phyloP scores from a whole-genome alignment of 2,113 vertebrate genomes.

The Azemiops feae region DNA sequence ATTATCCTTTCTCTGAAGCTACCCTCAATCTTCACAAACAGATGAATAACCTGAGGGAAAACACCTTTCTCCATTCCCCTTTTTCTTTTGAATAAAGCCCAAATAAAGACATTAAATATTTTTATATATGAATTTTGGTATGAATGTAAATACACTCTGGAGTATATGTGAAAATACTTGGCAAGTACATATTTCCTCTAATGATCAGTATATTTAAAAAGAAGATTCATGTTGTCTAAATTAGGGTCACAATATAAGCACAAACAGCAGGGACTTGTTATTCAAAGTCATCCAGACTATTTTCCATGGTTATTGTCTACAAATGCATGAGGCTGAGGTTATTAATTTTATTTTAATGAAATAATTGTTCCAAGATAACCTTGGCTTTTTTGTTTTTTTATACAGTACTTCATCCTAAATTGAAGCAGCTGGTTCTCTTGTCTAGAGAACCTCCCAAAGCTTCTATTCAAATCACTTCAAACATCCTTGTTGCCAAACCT shows the following conservation, averaged over 20 bases:
- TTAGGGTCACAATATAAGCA: background rate
- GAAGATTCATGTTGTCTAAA: background rate
- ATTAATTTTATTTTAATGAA: background rate
- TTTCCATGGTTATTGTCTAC: background rate
- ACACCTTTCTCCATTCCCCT: background rate
- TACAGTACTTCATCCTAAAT: background rate
- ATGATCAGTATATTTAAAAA: background rate
- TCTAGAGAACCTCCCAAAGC: background rate
- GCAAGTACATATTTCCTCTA: background rate
- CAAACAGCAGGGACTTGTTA: background rate
- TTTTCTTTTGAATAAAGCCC: background rate
- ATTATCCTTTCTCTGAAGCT: background rate
- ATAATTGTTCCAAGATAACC: background rate
- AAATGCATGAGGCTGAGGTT: background rate
- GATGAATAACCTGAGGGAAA: background rate
- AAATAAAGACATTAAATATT: background rate
- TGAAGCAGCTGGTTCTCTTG: background rate
- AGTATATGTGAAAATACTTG: background rate
- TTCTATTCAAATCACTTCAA: background rate
- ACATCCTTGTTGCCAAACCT: background rate
- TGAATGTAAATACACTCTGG: background rate
- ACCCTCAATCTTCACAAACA: background rate
- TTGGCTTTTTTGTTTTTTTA: background rate
- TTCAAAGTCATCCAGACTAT: background rate
- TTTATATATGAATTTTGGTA: background rate